Evolutionary conservation across 2,888 invertebrate species (phyloP), one percentile per base, ranked within the genome.

Genomic region (Rosalia funebris): DNA sequence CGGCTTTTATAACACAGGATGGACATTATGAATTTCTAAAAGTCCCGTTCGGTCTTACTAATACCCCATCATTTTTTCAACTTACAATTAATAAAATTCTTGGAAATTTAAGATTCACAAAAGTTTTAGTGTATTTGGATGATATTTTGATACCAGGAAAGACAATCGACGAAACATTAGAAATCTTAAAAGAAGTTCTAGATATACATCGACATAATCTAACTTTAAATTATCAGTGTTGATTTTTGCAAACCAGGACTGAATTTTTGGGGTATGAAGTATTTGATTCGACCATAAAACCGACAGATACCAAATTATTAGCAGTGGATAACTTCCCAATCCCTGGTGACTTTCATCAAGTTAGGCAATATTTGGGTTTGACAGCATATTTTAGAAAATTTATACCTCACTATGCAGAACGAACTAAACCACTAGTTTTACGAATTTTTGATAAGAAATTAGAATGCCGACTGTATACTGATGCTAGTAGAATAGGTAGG

Each of bases 251-350:
- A 7, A 37, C 15, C 15, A n/a, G 36, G 36, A 32, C 36, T 37
- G 50, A 50, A 20, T 50, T 31, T 34, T 12, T 50, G 14, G 36
- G 50, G 12, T 11, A 32, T 7, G 50, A 50, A 50, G 36, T 50
- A 50, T 2, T 36, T n/a, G 11, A 32, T 37, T 37, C 25, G 20
- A 15, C 50, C 60, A 1, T 63, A 63, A 5, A 66, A 36, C 50
- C 4, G 37, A 32, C 9, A 2, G 15, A 39, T 37, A 16, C 5
- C 16, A 50, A 15, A 37, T 16, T 12, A 17, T 17, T 1, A 11
- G 14, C 50, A 50, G 50, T 50, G 1, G 12, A 39, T 16, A 10
- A 7, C 7, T 31, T 50, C 12, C 50, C 50, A 11, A 1, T 20
- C 36, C 50, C 50, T 1, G 16, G 16, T n/a, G 36, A 50, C 31